phyloP scores from a whole-genome alignment of 1,140 invertebrate species.

The Cotesia glomerata region DNA sequence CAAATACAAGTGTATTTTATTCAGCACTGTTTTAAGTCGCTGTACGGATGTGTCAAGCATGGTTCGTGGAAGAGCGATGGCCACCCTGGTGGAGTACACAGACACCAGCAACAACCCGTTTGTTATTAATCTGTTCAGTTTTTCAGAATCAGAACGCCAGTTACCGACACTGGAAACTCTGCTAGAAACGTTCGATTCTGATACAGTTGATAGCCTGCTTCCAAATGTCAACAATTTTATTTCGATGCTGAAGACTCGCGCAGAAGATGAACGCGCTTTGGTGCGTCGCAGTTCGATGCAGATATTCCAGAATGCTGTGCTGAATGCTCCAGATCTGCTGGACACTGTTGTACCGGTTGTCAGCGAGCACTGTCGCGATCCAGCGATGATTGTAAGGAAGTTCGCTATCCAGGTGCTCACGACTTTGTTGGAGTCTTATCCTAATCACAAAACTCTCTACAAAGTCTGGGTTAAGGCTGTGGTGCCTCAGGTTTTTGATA shows the following conservation, averaged over 20 bases:
- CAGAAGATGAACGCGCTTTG: slow-evolving; percentile 67
- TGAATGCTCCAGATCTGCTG: slow-evolving; percentile 34
- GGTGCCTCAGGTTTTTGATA: slow-evolving; percentile 68
- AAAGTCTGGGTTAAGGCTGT: slow-evolving; percentile 63
- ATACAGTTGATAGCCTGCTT: slow-evolving; percentile 43
- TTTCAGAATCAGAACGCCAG: slow-evolving; percentile 38
- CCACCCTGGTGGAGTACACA: slow-evolving; percentile 62
- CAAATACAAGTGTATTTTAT: slow-evolving; percentile 57
- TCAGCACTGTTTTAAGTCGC: slow-evolving; percentile 62
- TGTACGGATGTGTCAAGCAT: slow-evolving; percentile 66
- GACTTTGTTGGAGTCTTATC: slow-evolving; percentile 61
- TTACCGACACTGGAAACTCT: slow-evolving; percentile 42
- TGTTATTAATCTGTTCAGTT: slow-evolving; percentile 59
- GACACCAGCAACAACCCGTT: slow-evolving; percentile 51
- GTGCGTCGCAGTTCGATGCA: slow-evolving; percentile 68
- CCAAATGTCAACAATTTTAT: slow-evolving; percentile 54
- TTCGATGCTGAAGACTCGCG: slow-evolving; percentile 60
- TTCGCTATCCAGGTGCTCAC: slow-evolving; percentile 66
- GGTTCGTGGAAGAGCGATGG: slow-evolving; percentile 67
- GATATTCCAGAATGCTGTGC: slow-evolving; percentile 53
- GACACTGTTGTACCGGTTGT: slow-evolving; percentile 49
- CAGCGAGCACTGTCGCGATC: slow-evolving; percentile 64
- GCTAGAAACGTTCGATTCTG: slow-evolving; percentile 34
- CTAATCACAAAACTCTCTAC: slow-evolving; percentile 56
- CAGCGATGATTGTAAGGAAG: slow-evolving; percentile 65